Conservation (phyloP, 2,888 invertebrate genomes). For the Diploptera punctata region DNA sequence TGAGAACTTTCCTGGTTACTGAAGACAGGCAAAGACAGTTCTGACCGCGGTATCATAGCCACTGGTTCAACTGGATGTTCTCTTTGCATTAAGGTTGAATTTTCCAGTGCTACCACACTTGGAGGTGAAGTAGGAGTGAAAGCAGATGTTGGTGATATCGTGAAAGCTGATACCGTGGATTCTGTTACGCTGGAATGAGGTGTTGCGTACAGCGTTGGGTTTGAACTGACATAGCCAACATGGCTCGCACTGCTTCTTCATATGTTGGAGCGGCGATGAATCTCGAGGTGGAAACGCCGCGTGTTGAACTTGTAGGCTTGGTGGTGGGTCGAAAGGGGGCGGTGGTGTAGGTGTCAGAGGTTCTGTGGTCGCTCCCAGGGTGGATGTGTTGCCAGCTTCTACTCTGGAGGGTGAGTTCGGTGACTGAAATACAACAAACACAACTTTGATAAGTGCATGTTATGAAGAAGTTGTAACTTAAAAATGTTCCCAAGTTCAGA, state of each 20-base stretch:
- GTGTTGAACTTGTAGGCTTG: background rate
- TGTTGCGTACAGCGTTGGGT: background rate
- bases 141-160: too few relatives aligned
- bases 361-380: background rate
- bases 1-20: too few relatives aligned
- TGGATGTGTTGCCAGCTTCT: background rate
- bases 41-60: background rate
- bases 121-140: background rate
- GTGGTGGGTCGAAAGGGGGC: background rate
- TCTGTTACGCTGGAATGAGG: background rate
- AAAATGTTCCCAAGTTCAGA: too few relatives aligned
- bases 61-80: background rate
- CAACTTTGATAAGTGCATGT: background rate
- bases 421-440: background rate
- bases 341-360: conserved; percentile 3
- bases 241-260: conserved; percentile 38
- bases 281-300: conserved; percentile 18
- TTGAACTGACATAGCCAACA: background rate
- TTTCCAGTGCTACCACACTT: background rate
- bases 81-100: background rate
- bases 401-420: background rate
- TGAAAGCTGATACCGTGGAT: too few relatives aligned
- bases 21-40: too few relatives aligned
- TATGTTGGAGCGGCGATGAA: conserved; percentile 38
- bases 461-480: too few relatives aligned